Base-by-base conservation (phyloP, 2,888 invertebrate species). In the Ephialtes manifestator region DNA sequence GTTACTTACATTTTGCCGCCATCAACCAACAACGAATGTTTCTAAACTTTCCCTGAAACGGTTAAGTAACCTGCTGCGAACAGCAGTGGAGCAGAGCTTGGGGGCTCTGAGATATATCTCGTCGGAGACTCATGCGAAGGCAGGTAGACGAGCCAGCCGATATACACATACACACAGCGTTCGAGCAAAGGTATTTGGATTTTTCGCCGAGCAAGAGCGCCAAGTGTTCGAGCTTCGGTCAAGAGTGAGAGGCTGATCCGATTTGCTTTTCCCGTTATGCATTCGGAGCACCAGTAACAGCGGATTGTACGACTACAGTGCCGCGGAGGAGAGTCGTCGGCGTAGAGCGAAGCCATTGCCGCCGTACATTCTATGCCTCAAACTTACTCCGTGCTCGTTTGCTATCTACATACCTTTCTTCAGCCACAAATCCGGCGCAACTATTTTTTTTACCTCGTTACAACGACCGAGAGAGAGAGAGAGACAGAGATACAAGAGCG, bases 251-350 rank as follows among this genome's bases (percentile, higher is more conserved):
- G 92, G 92, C 91, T 68, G 91, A 91, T 92, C 90, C 90, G 91
- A 92, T 92, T 92, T 91, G 90, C 91, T 93, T 91, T 92, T 92
- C 90, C 92, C 92, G 93, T 92, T 93, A 92, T 90, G 79, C 82
- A 82, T 71, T 68, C 75, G 70, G 79, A 79, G 48, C 76, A 35
- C 15, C 68, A 46, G 28, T n/a, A 48, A 7, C 24, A 48, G 35
- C 39, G 28, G 39, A 18, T 39, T 18, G 20, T 20, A 43, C 18
- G 20, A 65, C 39, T 65, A 8, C 13, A 39, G 20, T 11, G n/a
- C 35, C 20, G 39, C n/a, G 65, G 18, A 4, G 65, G 20, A 20
- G 39, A 18, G 60, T 63, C 53, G 35, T 18, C 35, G 31, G 63
- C 15, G 35, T 18, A 35, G 35, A 7, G 70, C 11, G 55, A 55